Evolutionary conservation across 2,888 invertebrate species (phyloP), one percentile per base, ranked within the genome.

Genomic region (Volucella inanis): DNA sequence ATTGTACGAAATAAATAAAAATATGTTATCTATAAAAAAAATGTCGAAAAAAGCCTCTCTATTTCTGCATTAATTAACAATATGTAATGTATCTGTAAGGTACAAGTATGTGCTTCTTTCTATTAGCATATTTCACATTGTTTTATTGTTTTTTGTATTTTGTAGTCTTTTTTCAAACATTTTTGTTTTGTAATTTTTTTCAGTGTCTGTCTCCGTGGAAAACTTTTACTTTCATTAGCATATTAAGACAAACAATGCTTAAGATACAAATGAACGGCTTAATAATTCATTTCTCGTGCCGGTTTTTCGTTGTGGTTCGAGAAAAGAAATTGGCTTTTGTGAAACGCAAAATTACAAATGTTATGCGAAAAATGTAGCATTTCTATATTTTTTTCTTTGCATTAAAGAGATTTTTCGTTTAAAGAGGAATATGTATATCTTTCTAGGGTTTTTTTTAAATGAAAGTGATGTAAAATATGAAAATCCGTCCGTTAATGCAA

Each of bases 201-300:
- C 57, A 39, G 54, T 11, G 2, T 49, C 61, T 62, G 62, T 14
- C 45, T 45, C 22, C 54, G 54, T 47, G 74, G 64, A 65, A 74
- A 74, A 65, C 74, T 74, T 74, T 74, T 74, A 74, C 74, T 74
- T 74, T 74, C 64, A 74, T 74, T 65, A 64, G 55, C 57, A 74
- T 57, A 49, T 8, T 15, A 8, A 49, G 11, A 68, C 67, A 55
- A 68, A 68, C 67, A 55, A 68, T 68, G 55, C 45, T 45, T 15
- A 15, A 50, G 50, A 39, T 50, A 50, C 50, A 65, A 52, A 6
- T 52, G 52, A 52, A 52, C 18, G 22, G 39, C 50, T 65, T 41
- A 52, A 50, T 65, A 65, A 65, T 65, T 52, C 52, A 52, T 65
- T 65, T 52, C 41, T n/a, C 50, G 3, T 22, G 22, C 22, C 3